Evolutionary conservation across 2,888 invertebrate genomes (phyloP).

Genomic region (Brachylomia viminalis): DNA sequence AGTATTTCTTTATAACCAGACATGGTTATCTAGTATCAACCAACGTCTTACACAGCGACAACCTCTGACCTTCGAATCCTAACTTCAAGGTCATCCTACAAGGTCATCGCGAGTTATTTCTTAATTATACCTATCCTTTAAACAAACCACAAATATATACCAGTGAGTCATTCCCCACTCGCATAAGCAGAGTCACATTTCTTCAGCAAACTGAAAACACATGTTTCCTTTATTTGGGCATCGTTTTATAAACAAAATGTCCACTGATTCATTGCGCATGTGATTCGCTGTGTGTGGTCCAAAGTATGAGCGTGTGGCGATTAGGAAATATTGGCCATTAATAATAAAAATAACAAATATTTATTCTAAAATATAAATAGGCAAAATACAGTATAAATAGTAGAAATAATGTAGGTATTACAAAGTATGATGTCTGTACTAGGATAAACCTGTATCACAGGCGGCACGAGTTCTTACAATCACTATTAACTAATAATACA

Average conservation of each 20-base stretch:
- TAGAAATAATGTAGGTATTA: too few relatives aligned
- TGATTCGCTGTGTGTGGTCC: slow-evolving; percentile 59
- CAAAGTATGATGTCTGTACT: too few relatives aligned
- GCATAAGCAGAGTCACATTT: slow-evolving; percentile 61
- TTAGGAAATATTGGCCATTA: background rate
- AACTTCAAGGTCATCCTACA: too few relatives aligned
- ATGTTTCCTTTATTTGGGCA: slow-evolving; percentile 71
- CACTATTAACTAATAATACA: too few relatives aligned
- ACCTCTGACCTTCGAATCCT: background rate
- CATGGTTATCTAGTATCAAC: background rate
- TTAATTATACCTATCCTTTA: background rate
- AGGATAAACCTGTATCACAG: too few relatives aligned
- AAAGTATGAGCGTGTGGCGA: slow-evolving; percentile 58
- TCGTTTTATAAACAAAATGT: slow-evolving; percentile 73
- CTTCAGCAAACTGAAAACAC: slow-evolving; percentile 70
- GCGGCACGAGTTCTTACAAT: too few relatives aligned
- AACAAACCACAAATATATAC: background rate
- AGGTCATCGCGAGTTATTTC: background rate
- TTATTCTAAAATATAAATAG: too few relatives aligned
- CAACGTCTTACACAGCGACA: background rate
- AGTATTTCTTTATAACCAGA: background rate
- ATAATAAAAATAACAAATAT: too few relatives aligned
- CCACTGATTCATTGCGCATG: slow-evolving; percentile 74
- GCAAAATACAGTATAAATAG: too few relatives aligned
- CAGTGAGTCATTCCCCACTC: slow-evolving; percentile 51